Evolutionary conservation across 2,888 invertebrate species (phyloP), one percentile per base, ranked within the genome.

Genomic region (Gibbula magus): DNA sequence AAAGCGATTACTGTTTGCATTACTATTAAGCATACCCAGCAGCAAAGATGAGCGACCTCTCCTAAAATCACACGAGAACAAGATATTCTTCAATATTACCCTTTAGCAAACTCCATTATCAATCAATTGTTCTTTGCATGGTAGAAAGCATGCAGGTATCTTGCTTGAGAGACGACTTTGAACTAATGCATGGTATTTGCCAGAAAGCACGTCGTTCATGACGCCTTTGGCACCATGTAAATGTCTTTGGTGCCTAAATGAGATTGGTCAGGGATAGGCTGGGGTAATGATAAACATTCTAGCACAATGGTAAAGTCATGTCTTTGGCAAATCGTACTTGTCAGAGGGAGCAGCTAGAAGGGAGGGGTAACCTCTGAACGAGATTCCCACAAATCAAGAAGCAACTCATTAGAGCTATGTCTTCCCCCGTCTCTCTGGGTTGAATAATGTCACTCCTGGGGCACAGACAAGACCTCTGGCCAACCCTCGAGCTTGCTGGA

Each of bases 271-370:
- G 29, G 29, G 29, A 61, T 29, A 61, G 61, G 61, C 61, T 61
- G 0, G 61, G 61, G 61, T 61, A 61, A 61, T 22, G 61, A 61
- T 61, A 29, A 61, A 61, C 25, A 61, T 25, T 61, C 29, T 25
- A 18, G 61, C 29, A 61, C 61, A 61, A 61, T 61, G 61, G 29
- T 61, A 25, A 25, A 61, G 61, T 61, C 61, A 61, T 61, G 61
- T 61, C 25, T 4, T 70, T 29, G 70, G 39, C 70, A 70, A 70
- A 70, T 35, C 45, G 70, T 32, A 70, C 70, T 70, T 70, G 70
- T 70, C 39, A 39, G 70, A 39, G 29, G 18, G 29, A 35, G 10
- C 70, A 32, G 70, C 20, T 70, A n/a, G 35, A 39, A 70, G 70
- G 39, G 39, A 32, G 35, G 20, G 32, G n/a, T 35, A 39, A 70